Percentiles rank a stretch among this genome's conserved stretches.
phyloP scores from a whole-genome alignment of 2,113 vertebrate species.

The Morone saxatilis region DNA sequence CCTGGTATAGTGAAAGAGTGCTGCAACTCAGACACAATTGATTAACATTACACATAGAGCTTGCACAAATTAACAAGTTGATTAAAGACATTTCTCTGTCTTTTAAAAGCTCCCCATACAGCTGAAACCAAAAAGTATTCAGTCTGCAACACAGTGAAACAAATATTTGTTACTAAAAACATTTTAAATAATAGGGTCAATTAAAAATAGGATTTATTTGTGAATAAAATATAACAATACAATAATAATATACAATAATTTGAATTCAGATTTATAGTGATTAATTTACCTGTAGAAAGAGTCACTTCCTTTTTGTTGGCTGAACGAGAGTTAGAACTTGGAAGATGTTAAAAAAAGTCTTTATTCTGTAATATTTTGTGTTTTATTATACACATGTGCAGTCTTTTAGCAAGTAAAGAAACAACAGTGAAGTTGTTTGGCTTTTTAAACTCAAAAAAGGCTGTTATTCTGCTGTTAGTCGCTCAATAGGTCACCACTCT shows the following conservation, averaged over 20 bases:
- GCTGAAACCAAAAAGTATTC: neutral
- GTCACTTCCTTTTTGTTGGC: constrained; percentile 1
- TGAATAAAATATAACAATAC: too few species aligned
- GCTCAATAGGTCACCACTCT: neutral
- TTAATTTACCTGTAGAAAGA: neutral
- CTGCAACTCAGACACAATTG: too few species aligned
- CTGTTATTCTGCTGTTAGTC: neutral
- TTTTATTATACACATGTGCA: neutral
- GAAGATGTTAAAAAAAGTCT: neutral
- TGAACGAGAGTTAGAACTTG: neutral
- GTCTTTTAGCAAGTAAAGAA: neutral
- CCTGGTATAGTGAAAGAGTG: neutral
- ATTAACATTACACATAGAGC: neutral
- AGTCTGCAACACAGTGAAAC: neutral
- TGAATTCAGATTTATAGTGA: neutral
- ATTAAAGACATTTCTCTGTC: neutral
- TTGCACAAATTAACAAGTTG: neutral
- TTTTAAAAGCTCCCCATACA: neutral
- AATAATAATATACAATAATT: too few species aligned
- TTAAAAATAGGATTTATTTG: neutral
- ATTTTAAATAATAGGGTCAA: neutral
- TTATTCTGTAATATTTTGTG: neutral
- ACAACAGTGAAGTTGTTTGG: neutral
- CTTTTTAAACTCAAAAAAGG: too few species aligned
- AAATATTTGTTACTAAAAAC: neutral